Conservation (phyloP, 1,140 invertebrate species). For the Polyergus mexicanus region DNA sequence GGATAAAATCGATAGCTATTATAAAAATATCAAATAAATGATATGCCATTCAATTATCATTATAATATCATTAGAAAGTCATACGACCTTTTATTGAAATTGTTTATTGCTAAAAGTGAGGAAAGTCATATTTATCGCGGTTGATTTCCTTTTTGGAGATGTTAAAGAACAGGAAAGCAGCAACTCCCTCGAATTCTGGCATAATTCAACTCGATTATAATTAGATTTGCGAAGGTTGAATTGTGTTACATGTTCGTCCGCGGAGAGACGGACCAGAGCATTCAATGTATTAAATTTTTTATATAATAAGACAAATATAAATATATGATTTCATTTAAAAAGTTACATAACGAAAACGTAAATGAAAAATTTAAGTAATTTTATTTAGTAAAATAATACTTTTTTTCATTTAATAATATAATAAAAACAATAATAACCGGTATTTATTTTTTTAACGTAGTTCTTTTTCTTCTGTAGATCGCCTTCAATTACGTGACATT, state of each 20-base stretch:
- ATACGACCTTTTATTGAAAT: too few species aligned
- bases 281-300: neutral
- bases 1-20: constrained; percentile 18
- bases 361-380: neutral
- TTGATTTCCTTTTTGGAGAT: neutral
- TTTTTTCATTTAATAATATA: neutral
- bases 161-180: neutral
- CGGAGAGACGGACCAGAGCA: neutral
- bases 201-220: neutral
- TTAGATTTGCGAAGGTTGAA: neutral
- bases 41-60: neutral
- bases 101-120: neutral
- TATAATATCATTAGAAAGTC: constrained; percentile 32
- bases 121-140: constrained; percentile 5
- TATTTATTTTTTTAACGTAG: neutral
- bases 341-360: neutral
- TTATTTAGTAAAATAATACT: too few species aligned
- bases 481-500: neutral
- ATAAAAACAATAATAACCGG: neutral
- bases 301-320: neutral
- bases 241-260: neutral
- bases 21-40: neutral
- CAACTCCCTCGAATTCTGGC: neutral
- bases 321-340: neutral
- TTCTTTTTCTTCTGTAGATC: neutral